These are phyloP conservation scores for Drosophila arawakana DNA, from an alignment of 1,140 invertebrate species.

Conservation along the genomic window DNA sequence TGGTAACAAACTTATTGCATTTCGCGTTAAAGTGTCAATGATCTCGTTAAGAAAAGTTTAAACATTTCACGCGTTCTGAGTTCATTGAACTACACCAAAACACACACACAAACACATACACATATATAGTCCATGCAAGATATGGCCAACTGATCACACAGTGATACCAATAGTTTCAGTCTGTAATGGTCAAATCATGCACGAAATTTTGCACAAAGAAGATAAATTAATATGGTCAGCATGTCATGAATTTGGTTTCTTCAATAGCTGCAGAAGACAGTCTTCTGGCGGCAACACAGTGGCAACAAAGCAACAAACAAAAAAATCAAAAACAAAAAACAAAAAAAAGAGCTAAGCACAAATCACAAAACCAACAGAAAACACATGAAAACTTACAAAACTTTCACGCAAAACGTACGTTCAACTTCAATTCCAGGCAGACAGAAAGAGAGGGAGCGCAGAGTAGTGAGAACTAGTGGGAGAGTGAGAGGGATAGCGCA, in stretches of 20 bases:
- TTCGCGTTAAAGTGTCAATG: constrained; percentile 82
- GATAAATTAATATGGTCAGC: constrained; percentile 84
- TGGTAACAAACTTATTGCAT: constrained; percentile 82
- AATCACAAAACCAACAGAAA: constrained; percentile 31
- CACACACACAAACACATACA: constrained; percentile 12
- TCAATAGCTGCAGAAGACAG: constrained; percentile 53
- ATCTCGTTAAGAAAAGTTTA: constrained; percentile 81
- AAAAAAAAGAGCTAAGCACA: constrained; percentile 61
- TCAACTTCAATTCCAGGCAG: constrained; percentile 48
- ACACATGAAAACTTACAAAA: constrained; percentile 55
- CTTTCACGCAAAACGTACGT: constrained; percentile 82
- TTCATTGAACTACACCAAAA: constrained; percentile 71
- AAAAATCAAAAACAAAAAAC: constrained; percentile 40
- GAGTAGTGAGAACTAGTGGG: too few relatives aligned
- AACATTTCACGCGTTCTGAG: constrained; percentile 77
- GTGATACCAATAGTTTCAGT: constrained; percentile 41
- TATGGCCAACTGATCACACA: constrained; percentile 47
- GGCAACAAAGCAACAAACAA: constrained; percentile 73
- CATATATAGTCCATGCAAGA: constrained; percentile 15
- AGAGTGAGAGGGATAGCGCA: too few relatives aligned
- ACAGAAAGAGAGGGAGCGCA: too few relatives aligned
- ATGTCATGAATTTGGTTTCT: constrained; percentile 84
- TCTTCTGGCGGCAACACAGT: constrained; percentile 21
- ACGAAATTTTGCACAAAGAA: constrained; percentile 82
- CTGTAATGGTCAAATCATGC: constrained; percentile 83